Percentiles rank a stretch among this genome's conserved stretches.
These are phyloP conservation scores for Pyrrhia umbra DNA, from an alignment of 2,888 invertebrate species.

Conservation along the genomic window DNA sequence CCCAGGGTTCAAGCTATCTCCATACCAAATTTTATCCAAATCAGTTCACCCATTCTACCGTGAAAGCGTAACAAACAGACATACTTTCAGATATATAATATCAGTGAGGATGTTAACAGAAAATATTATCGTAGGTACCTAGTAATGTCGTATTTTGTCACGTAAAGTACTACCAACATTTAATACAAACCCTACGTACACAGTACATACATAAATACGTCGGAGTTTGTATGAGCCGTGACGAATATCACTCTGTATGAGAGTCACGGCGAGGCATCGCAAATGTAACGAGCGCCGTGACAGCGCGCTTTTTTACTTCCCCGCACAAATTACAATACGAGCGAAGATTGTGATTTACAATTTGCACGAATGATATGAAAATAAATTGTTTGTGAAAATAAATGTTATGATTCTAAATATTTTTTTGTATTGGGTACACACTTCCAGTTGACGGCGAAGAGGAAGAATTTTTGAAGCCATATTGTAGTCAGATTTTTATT, in stretches of 20 bases:
- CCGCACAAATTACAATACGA: constrained; percentile 30
- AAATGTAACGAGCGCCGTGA: constrained; percentile 39
- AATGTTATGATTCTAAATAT: not conserved
- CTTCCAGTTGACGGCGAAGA: no score
- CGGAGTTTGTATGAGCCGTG: constrained; percentile 14
- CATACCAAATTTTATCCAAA: no score
- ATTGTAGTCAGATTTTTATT: no score
- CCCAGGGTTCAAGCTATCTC: no score
- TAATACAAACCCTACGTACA: not conserved
- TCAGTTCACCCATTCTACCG: no score
- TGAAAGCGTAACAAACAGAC: no score
- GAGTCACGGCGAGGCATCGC: constrained; percentile 25
- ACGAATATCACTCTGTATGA: constrained; percentile 29
- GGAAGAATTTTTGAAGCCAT: no score
- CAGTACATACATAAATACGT: not conserved
- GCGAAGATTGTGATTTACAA: constrained; percentile 13
- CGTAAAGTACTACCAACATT: no score
- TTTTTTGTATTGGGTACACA: not conserved
- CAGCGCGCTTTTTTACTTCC: constrained; percentile 20
- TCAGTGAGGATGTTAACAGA: no score
- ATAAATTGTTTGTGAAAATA: not conserved
- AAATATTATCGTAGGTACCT: no score
- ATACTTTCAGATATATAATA: no score
- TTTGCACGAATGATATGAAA: not conserved
- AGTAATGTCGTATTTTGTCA: no score